Evolutionary conservation across 2,797 vertebrate species (phyloP), one percentile per base, ranked within the genome.

Genomic region (Bradypodion ventrale): DNA sequence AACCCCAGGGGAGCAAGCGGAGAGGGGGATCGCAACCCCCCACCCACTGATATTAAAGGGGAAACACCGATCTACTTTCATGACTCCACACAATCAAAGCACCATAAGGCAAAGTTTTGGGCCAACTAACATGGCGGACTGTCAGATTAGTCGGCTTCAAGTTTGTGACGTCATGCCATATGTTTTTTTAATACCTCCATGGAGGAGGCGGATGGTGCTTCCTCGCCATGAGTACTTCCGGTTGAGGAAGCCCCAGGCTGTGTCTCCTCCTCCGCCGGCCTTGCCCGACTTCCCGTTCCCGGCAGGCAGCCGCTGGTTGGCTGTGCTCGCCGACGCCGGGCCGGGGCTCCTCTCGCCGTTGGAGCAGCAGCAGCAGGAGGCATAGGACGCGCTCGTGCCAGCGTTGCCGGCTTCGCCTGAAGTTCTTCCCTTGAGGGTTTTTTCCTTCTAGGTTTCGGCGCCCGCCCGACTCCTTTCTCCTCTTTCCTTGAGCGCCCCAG

Each of bases 151-250:
- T n/a, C n/a, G n/a, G n/a, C n/a, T n/a, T n/a, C n/a, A n/a, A n/a
- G n/a, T n/a, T n/a, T n/a, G n/a, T n/a, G n/a, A n/a, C n/a, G n/a
- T n/a, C n/a, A n/a, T n/a, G n/a, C n/a, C n/a, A n/a, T n/a, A n/a
- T n/a, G n/a, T n/a, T n/a, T n/a, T n/a, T n/a, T n/a, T n/a, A n/a
- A n/a, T n/a, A n/a, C n/a, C n/a, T n/a, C n/a, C n/a, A 37, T 5
- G 3, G 4, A 42, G 63, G 23, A 27, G 35, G 78, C 84, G 78
- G 63, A 81, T 10, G 72, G 69, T 42, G 87, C 42, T 65, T 32
- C 69, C 46, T 62, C 59, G 35, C n/a, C 49, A 90, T 75, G 77
- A 88, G 86, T 87, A 82, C 91, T 83, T 92, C 92, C 92, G 88
- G 91, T 93, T 68, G 69, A 86, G 91, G 88, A 84, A 89, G 89